Evolutionary conservation across 1,140 invertebrate genomes (phyloP), one percentile per base, ranked within the genome.

Genomic region (Diachasma alloeum): DNA sequence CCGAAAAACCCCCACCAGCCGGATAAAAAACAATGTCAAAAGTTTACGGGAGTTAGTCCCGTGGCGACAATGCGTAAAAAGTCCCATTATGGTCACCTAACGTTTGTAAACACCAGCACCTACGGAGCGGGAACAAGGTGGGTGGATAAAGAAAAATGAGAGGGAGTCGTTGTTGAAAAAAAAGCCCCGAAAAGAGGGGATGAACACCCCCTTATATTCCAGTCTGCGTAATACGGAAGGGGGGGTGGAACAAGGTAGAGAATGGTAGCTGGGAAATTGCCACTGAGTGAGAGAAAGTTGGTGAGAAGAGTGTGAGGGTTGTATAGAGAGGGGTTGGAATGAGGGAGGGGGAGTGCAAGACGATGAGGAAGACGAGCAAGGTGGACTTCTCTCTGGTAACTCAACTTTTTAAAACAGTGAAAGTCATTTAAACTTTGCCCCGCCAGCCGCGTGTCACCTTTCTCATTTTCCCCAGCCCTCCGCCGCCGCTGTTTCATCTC

Each of bases 381-480:
- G 15, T 53, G 31, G 74, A 42, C 19, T 69, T 83, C 81, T 82
- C 83, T 81, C 81, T 79, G 81, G 82, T 82, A 83, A 84, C 80
- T 81, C 74, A 86, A 86, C 82, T 87, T 87, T 86, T 86, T 80
- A 87, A 86, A 87, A 86, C 85, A 87, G 85, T 86, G 84, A 85
- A 87, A 87, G 85, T 87, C 85, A 87, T 87, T 87, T 86, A 85
- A 87, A 87, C 78, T 87, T 87, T 81, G 82, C 81, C 68, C 79
- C 76, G 71, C 74, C 82, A 71, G 78, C 82, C 77, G 78, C 78
- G 80, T 79, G 78, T 85, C 81, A 79, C 83, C 80, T 82, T 80
- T 72, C 78, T 82, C 79, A 82, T 83, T 85, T 85, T 80, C 79
- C 75, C 53, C 81, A 76, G 79, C 78, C 73, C 73, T 46, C 48